A percentile compares a stretch with the other conserved stretches of the same genome.
phyloP scores from a whole-genome alignment of 2,113 vertebrate species.

The Heteronetta atricapilla region DNA sequence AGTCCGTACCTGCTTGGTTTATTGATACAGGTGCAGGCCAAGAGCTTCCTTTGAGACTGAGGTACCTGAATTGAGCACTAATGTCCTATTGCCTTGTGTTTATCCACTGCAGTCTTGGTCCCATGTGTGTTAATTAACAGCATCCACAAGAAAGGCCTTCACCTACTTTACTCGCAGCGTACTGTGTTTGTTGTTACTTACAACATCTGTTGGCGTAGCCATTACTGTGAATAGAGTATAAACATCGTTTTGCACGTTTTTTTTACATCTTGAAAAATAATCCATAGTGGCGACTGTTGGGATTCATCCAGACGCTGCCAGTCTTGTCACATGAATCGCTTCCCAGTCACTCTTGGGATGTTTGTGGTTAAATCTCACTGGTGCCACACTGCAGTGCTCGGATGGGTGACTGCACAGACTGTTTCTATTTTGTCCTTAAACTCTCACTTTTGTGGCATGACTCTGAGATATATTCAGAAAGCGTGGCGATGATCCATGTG shows the following conservation, averaged over 20 bases:
- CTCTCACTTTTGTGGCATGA: not conserved
- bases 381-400: not conserved
- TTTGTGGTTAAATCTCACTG: slow-evolving; percentile 12
- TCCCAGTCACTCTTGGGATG: not conserved
- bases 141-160: not conserved
- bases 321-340: slow-evolving; percentile 7
- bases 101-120: not conserved
- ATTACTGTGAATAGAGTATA: not conserved
- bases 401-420: not conserved
- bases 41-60: not conserved
- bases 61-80: not conserved
- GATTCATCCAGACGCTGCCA: slow-evolving; percentile 11
- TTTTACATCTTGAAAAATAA: not conserved
- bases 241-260: not conserved
- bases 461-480: not conserved
- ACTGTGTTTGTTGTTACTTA: not conserved
- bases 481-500: fast-evolving
- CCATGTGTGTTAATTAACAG: not conserved
- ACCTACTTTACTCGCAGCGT: not conserved
- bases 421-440: not conserved
- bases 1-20: not conserved
- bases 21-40: not conserved
- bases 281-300: not conserved
- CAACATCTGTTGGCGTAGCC: not conserved
- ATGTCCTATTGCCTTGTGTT: not conserved